These are phyloP conservation scores for Malurus cyaneus DNA, from an alignment of 2,113 vertebrate genomes.

Conservation along the genomic window DNA sequence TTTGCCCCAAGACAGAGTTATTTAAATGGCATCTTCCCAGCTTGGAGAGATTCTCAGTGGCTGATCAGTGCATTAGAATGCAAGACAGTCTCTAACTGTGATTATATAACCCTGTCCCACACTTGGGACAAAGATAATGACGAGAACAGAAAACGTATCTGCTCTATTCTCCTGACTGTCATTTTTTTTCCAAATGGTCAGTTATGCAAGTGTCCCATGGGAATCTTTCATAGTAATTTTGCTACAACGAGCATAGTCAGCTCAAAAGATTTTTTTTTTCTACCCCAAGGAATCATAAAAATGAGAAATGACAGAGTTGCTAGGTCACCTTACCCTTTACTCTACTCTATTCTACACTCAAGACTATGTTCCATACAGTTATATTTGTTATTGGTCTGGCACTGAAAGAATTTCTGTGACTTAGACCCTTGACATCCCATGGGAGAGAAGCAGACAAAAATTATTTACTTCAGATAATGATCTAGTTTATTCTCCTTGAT, in stretches of 20 bases:
- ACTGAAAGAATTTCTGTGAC: background rate
- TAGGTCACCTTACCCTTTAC: slow-evolving; percentile 25
- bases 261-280: background rate
- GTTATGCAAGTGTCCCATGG: slow-evolving; percentile 17
- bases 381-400: background rate
- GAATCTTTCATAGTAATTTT: slow-evolving; percentile 13
- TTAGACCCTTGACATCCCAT: background rate
- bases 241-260: background rate
- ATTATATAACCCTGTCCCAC: slow-evolving; percentile 15
- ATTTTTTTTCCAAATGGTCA: slow-evolving; percentile 31
- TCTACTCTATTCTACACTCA: background rate
- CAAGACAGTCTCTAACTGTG: background rate
- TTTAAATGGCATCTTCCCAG: background rate
- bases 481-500: background rate
- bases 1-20: background rate
- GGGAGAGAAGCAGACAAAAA: background rate
- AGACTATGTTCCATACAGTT: background rate
- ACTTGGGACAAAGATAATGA: slow-evolving; percentile 26
- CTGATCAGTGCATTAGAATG: slow-evolving; percentile 3
- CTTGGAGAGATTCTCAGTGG: background rate
- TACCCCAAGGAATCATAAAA: slow-evolving; percentile 19
- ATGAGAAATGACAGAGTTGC: background rate
- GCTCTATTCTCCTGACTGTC: background rate
- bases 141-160: slow-evolving; percentile 4
- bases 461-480: background rate